phyloP scores from a whole-genome alignment of 1,140 invertebrate species.

The Trachelipus rathkii region DNA sequence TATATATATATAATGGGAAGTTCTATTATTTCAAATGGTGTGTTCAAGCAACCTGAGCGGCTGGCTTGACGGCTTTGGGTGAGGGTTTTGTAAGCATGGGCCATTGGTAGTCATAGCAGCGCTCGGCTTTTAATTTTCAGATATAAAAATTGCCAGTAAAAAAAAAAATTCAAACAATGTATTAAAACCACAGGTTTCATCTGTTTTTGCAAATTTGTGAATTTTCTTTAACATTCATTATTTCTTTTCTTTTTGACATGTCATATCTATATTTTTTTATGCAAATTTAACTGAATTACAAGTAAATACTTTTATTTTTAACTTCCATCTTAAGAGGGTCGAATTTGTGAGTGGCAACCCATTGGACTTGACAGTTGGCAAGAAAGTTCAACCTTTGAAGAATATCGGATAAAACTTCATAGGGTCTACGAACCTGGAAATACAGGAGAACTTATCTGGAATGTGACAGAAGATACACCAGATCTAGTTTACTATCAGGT shows the following conservation, averaged over 20 bases:
- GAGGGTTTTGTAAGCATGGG: too few relatives aligned
- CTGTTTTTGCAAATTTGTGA: too few relatives aligned
- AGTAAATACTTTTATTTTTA: background rate
- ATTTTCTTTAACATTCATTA: too few relatives aligned
- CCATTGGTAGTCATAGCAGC: too few relatives aligned
- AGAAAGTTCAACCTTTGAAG: conserved; percentile 63
- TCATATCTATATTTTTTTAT: background rate
- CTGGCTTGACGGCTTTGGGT: too few relatives aligned
- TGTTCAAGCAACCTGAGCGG: too few relatives aligned
- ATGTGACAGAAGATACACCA: conserved; percentile 71
- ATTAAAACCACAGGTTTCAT: too few relatives aligned
- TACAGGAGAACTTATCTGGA: conserved; percentile 71
- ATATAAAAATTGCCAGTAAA: too few relatives aligned
- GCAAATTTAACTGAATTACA: background rate
- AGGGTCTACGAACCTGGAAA: conserved; percentile 68
- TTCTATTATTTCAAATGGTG: too few relatives aligned
- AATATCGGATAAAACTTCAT: conserved; percentile 69
- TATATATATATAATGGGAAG: too few relatives aligned
- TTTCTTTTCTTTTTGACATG: background rate
- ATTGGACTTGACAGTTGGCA: conserved; percentile 64
- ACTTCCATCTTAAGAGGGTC: conserved; percentile 54
- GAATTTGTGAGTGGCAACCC: conserved; percentile 72
- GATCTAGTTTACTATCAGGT: conserved; percentile 85
- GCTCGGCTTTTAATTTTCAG: too few relatives aligned
- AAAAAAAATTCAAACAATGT: too few relatives aligned